Evolutionary conservation across 2,888 invertebrate species (phyloP), one percentile per base, ranked within the genome.

Genomic region (Fragum whitleyi): DNA sequence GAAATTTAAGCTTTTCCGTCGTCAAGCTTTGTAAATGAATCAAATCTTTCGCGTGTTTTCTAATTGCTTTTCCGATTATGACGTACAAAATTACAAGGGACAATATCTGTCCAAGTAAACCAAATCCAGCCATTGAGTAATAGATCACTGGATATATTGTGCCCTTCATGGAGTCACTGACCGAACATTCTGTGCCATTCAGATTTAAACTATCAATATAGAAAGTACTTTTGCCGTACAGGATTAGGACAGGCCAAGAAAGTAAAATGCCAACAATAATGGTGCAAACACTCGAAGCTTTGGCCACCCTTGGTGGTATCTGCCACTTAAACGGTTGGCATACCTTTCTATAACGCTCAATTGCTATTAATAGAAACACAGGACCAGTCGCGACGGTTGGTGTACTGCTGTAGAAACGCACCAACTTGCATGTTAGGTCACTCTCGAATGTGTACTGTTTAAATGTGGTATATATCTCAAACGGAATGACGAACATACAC

Each of bases 311-410:
- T 5, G 83, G 69, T 0, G 80, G 68, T 53, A 90, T 87, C 62
- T 90, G 90, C 51, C 67, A 70, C 21, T 78, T 69, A 11, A 86
- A 71, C 0, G 89, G 88, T 28, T 70, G 77, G 62, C 89, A 89
- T 16, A 89, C 86, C 59, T 87, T 87, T 23, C 82, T 77, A 61
- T 87, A 89, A 16, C 90, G 82, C 53, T 86, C 86, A 14, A 86
- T 53, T 5, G 83, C 83, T 47, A 86, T 86, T 11, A 74, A 39
- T 1, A 86, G 26, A 11, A 86, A 71, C 53, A 86, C 59, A 19
- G 62, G 71, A 9, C 71, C 74, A 23, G 81, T 73, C 6, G 81
- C 57, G 0, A 86, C 53, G n/a, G 80, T 83, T 19, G 79, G 76
- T 0, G 74, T 14, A 14, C 72, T 69, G 51, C 83, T 86, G 3